A percentile compares a stretch with the other conserved stretches of the same genome.
phyloP scores from a whole-genome alignment of 2,797 vertebrate species.

The Discoglossus pictus region DNA sequence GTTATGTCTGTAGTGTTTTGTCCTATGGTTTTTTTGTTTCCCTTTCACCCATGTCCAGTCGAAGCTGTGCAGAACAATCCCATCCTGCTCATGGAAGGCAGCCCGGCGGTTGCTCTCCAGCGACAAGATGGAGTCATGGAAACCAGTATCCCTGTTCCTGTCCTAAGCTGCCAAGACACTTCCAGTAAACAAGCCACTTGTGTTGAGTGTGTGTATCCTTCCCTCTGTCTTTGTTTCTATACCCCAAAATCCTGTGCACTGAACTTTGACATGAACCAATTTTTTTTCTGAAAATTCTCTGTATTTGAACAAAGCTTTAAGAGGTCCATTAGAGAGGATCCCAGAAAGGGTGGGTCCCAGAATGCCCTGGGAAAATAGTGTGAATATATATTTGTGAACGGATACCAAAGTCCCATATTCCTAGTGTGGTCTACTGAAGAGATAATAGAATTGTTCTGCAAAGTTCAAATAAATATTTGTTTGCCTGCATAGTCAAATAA shows the following conservation, averaged over 20 bases:
- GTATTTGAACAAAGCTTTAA: too few species aligned
- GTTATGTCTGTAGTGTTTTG: conserved; percentile 73
- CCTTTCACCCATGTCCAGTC: conserved; percentile 79
- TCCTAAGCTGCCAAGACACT: conserved; percentile 89
- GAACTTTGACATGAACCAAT: too few species aligned
- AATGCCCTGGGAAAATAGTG: too few species aligned
- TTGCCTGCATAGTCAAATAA: too few species aligned
- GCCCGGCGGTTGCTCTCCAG: conserved; percentile 80
- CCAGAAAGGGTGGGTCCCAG: too few species aligned
- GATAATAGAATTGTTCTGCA: too few species aligned
- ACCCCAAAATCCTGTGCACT: conserved; percentile 15
- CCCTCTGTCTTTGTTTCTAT: conserved; percentile 63
- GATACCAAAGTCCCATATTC: too few species aligned
- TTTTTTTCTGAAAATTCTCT: too few species aligned
- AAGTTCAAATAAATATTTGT: too few species aligned
- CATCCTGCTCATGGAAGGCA: conserved; percentile 89
- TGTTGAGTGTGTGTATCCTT: conserved; percentile 92
- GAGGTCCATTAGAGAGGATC: too few species aligned
- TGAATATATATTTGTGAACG: too few species aligned
- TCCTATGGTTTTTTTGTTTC: conserved; percentile 75
- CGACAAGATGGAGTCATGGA: conserved; percentile 92
- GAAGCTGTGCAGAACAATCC: conserved; percentile 96
- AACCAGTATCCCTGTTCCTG: conserved; percentile 92
- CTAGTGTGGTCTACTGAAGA: too few species aligned
- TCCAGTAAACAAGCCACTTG: conserved; percentile 76